phyloP scores from a whole-genome alignment of 2,797 vertebrate genomes.

The Silurus aristotelis region DNA sequence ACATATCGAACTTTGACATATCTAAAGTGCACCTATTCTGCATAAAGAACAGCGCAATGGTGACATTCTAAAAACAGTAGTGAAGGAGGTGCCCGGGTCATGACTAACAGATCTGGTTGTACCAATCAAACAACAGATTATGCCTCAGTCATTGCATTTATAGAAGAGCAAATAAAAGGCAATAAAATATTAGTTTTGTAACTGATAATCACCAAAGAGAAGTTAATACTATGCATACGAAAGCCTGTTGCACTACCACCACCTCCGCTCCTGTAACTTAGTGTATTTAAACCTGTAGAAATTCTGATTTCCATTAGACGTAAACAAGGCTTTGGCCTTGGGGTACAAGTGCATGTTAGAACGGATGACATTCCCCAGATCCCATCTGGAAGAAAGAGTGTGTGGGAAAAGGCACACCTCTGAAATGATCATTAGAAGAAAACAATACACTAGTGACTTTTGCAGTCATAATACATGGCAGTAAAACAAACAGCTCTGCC shows the following conservation, averaged over 20 bases:
- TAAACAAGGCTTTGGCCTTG: constrained; percentile 48
- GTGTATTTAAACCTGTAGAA: constrained; percentile 17
- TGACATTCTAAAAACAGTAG: background rate
- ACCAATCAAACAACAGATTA: background rate
- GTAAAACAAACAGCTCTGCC: constrained; percentile 37
- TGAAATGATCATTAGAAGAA: constrained; percentile 44
- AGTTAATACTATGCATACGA: background rate
- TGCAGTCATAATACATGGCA: constrained; percentile 34
- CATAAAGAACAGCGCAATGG: background rate
- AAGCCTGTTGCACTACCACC: background rate
- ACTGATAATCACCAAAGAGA: constrained; percentile 1
- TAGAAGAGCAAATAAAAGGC: background rate
- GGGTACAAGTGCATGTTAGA: constrained; percentile 61
- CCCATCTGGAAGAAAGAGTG: constrained; percentile 51
- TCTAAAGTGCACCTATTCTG: background rate
- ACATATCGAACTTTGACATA: no score
- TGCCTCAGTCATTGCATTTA: background rate
- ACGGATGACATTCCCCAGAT: constrained; percentile 15
- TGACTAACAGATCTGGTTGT: background rate
- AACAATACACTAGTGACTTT: constrained; percentile 31
- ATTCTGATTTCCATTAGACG: constrained; percentile 20
- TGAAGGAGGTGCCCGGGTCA: background rate
- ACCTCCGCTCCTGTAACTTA: background rate
- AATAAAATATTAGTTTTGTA: background rate
- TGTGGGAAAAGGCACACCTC: constrained; percentile 11